Evolutionary conservation across 2,888 invertebrate genomes (phyloP).

Genomic region (Chironomus riparius): DNA sequence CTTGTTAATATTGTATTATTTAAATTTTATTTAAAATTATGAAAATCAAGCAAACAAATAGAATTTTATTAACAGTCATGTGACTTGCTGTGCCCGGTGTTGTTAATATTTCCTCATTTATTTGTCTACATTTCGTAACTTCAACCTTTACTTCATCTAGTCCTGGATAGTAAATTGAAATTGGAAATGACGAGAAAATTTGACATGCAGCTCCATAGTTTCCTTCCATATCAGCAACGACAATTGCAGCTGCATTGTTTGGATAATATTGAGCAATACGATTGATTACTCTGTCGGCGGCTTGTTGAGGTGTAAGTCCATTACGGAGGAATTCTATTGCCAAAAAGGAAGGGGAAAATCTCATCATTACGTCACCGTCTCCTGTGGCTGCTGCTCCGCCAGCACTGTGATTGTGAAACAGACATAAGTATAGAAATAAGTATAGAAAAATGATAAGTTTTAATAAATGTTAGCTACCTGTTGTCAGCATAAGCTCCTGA

Average conservation of each 20-base stretch:
- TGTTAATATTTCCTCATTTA: not conserved
- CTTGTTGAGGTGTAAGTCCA: slow-evolving; percentile 62
- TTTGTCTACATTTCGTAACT: slow-evolving; percentile 29
- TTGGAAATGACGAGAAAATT: slow-evolving; percentile 60
- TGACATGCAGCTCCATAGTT: slow-evolving; percentile 76
- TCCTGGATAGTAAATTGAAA: slow-evolving; percentile 42
- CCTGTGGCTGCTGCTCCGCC: slow-evolving; percentile 84
- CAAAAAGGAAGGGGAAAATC: slow-evolving; percentile 85
- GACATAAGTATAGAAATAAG: too few species aligned
- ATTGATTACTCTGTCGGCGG: slow-evolving; percentile 61
- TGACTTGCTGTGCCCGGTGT: not conserved
- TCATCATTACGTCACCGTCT: slow-evolving; percentile 97
- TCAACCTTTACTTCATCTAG: slow-evolving; percentile 32
- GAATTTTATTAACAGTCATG: not conserved
- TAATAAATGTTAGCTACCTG: slow-evolving; percentile 30
- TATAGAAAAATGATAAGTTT: not conserved
- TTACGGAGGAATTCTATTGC: slow-evolving; percentile 84
- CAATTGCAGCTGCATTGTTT: slow-evolving; percentile 71
- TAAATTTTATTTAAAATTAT: not conserved
- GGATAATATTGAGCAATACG: slow-evolving; percentile 71
- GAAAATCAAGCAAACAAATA: not conserved
- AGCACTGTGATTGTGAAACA: slow-evolving; percentile 42
- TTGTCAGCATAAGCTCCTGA: slow-evolving; percentile 92
- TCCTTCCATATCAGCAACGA: slow-evolving; percentile 66
- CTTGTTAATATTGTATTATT: too few species aligned